These are phyloP conservation scores for Gerosis bhagava DNA, from an alignment of 2,888 invertebrate genomes.

Conservation along the genomic window DNA sequence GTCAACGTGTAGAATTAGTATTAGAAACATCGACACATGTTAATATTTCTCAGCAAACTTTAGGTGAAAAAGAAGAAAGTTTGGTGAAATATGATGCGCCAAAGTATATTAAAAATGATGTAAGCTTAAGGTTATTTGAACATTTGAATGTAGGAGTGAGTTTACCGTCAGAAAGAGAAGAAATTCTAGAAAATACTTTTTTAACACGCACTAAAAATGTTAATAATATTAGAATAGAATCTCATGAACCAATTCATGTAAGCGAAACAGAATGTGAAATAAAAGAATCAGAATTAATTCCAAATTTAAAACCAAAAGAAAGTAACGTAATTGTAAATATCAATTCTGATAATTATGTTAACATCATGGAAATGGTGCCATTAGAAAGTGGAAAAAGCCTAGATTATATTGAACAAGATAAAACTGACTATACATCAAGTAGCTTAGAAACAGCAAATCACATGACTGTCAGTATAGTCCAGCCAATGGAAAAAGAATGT, in stretches of 20 bases:
- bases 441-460: conserved; percentile 66
- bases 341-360: conserved; percentile 45
- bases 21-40: conserved; percentile 66
- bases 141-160: conserved; percentile 51
- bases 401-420: conserved; percentile 42
- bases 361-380: conserved; percentile 42
- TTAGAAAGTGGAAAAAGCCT: conserved; percentile 48
- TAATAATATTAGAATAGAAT: conserved; percentile 43
- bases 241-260: conserved; percentile 50
- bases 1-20: conserved; percentile 57
- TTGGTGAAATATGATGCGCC: conserved; percentile 39
- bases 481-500: conserved; percentile 71
- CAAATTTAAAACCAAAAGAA: conserved; percentile 36
- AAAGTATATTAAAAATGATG: conserved; percentile 39
- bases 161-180: conserved; percentile 49
- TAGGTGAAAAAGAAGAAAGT: conserved; percentile 51
- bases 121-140: conserved; percentile 44
- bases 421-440: conserved; percentile 21
- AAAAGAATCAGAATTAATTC: conserved; percentile 42
- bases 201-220: conserved; percentile 33
- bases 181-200: conserved; percentile 37
- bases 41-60: conserved; percentile 47
- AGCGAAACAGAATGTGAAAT: conserved; percentile 77
- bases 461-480: conserved; percentile 76
- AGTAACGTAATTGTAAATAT: conserved; percentile 40